These are phyloP conservation scores for Pteronura brasiliensis DNA, from an alignment of 2,113 vertebrate species.

Conservation along the genomic window DNA sequence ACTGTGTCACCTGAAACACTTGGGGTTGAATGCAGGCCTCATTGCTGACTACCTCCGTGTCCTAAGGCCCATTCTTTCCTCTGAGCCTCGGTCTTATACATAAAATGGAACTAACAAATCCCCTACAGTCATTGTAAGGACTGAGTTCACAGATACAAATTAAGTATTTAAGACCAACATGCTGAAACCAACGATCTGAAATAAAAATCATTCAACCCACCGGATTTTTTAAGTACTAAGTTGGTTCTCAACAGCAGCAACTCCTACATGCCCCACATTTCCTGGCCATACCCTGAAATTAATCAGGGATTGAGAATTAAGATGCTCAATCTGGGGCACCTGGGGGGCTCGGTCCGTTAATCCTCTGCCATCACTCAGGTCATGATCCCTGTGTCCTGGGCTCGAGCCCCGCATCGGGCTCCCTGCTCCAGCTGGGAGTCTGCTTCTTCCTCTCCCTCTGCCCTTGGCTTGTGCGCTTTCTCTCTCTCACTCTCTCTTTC, in stretches of 20 bases:
- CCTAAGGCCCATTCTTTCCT: background rate
- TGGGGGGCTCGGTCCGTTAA: no score
- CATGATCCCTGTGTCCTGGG: no score
- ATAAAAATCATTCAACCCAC: background rate
- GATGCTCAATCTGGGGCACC: background rate
- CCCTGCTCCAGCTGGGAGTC: no score
- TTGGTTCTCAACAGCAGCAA: background rate
- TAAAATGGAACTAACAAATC: background rate
- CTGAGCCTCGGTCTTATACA: background rate
- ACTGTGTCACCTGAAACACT: background rate
- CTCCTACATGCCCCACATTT: background rate
- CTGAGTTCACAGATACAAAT: background rate
- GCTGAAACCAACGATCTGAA: background rate
- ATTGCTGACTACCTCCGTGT: no score
- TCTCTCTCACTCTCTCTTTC: no score
- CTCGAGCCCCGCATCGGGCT: no score
- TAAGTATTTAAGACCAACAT: background rate
- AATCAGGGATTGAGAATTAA: background rate
- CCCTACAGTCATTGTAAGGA: background rate
- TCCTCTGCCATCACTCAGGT: no score
- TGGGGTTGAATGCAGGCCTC: rapidly evolving
- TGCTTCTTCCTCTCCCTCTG: no score
- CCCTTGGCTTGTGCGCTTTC: no score
- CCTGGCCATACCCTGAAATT: background rate
- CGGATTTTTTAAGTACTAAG: background rate